phyloP scores from a whole-genome alignment of 2,888 invertebrate genomes.

The Temnothorax unifasciatus region DNA sequence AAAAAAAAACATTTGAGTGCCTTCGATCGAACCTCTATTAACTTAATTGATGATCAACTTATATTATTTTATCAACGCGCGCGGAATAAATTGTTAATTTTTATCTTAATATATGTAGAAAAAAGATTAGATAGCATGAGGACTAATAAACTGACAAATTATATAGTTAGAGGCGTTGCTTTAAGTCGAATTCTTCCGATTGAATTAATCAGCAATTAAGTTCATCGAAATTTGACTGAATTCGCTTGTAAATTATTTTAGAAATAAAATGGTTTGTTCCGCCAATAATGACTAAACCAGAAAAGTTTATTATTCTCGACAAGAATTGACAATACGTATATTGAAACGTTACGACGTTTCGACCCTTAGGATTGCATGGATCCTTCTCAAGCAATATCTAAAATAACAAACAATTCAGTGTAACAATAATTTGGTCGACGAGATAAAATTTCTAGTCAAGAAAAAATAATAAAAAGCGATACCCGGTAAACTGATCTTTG shows the following conservation, averaged over 20 bases:
- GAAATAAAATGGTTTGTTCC: too few species aligned
- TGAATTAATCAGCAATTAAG: background rate
- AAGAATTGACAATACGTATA: too few species aligned
- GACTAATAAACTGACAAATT: background rate
- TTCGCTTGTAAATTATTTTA: background rate
- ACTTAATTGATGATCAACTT: background rate
- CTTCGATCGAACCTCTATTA: background rate
- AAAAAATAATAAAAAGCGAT: too few species aligned
- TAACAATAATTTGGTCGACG: too few species aligned
- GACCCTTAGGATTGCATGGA: too few species aligned
- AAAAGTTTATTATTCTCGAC: too few species aligned
- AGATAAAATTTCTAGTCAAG: too few species aligned
- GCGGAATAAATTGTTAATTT: background rate
- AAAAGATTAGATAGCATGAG: background rate
- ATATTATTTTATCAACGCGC: background rate
- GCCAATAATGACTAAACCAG: too few species aligned
- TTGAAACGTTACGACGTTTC: too few species aligned
- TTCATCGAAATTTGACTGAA: background rate
- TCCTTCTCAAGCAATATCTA: too few species aligned
- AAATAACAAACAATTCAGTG: too few species aligned
- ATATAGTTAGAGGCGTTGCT: background rate
- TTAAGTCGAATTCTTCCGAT: background rate
- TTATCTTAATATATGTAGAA: background rate
- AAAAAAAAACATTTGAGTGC: background rate
- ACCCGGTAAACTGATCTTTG: too few species aligned